phyloP scores from a whole-genome alignment of 1,140 invertebrate genomes.

The Odontomachus brunneus region DNA sequence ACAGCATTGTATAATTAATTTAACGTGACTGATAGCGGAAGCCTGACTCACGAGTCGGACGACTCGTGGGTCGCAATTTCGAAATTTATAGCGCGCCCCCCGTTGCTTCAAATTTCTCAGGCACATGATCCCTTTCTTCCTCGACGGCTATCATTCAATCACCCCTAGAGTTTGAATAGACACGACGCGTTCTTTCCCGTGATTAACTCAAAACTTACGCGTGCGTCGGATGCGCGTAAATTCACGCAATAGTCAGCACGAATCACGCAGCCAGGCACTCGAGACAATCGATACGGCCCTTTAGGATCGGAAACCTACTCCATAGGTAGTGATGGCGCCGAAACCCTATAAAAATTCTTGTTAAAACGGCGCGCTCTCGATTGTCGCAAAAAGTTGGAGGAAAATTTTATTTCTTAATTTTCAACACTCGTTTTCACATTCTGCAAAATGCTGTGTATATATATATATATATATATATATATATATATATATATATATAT shows the following conservation, averaged over 20 bases:
- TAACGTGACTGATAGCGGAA: background rate
- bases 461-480: no score
- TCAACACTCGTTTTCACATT: no score
- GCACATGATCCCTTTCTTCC: background rate
- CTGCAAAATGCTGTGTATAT: no score
- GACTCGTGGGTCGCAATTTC: background rate
- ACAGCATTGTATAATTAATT: background rate
- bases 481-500: no score
- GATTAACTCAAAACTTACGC: constrained; percentile 20
- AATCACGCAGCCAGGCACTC: constrained; percentile 29
- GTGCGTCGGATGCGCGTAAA: background rate
- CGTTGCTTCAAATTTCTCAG: background rate
- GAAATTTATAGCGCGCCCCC: background rate
- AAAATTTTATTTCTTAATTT: background rate
- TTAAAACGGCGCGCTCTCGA: background rate
- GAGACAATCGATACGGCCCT: constrained; percentile 58
- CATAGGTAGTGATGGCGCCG: constrained; percentile 40
- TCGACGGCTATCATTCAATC: background rate
- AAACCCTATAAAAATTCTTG: constrained; percentile 34
- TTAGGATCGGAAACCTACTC: constrained; percentile 33
- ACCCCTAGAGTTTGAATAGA: background rate
- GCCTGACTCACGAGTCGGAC: background rate
- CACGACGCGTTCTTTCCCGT: constrained; percentile 9
- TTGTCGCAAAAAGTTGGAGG: background rate
- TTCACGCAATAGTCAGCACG: constrained; percentile 25